Base-by-base conservation (phyloP, 2,888 invertebrate genomes). In the Tenthredo notha region DNA sequence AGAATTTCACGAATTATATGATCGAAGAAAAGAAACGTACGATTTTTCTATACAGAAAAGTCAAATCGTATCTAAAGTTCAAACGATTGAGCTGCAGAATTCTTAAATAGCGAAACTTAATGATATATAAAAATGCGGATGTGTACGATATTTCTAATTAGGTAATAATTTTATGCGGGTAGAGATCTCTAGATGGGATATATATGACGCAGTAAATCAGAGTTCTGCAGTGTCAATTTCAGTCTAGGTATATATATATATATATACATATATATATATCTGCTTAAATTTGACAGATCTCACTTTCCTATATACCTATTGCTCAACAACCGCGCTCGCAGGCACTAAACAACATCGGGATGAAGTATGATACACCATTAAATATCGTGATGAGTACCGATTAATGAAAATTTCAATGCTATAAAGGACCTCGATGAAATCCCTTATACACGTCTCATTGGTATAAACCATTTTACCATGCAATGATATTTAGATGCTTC, bases 221-320 rank as follows among this genome's bases (percentile, higher is more conserved):
- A 18, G 3, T 33, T 67, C 33, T 33, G 5, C 18, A 67, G 33
- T 67, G 29, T 67, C 29, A 18, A 67, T 18, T 67, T 61, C 10
- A 67, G 10, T 18, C 18, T 7, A 10, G 61, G 10, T 33, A 33
- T 67, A 67, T 67, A 67, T 33, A 67, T 67, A 67, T 33, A 67
- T 67, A 67, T 33, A n/a, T n/a, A n/a, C n/a, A n/a, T n/a, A n/a
- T n/a, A n/a, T n/a, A n/a, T n/a, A 67, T 67, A 67, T 33, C 40
- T 25, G 58, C 25, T 61, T 61, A 40, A 80, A 61, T 40, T 80
- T 58, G 80, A 61, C 58, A 61, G 33, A 54, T 77, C 77, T 40
- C 40, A 80, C 80, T 80, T 80, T 80, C 80, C 80, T 61, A 29
- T 54, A 37, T 37, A 37, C 7, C 37, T 37, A 33, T 77, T 54